A percentile compares a stretch with the other conserved stretches of the same genome.
Evolutionary conservation across 2,888 invertebrate species (phyloP).

Genomic region (Drosophila fulvimacula): DNA sequence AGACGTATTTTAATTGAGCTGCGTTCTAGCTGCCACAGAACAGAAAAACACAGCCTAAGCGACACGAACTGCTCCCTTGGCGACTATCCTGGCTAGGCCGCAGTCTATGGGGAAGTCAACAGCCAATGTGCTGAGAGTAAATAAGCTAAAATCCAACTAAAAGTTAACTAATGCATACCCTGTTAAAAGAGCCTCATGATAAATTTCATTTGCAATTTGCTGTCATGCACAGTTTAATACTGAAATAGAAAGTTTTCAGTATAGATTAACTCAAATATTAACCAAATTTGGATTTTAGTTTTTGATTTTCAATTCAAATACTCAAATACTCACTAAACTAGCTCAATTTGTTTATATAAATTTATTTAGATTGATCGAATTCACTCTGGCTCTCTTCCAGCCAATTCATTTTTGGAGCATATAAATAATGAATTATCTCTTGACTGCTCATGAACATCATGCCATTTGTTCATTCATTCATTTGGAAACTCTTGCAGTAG

Average conservation of each 20-base stretch:
- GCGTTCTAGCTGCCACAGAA: not conserved
- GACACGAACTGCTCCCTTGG: conserved; percentile 11
- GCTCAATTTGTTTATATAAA: too few species aligned
- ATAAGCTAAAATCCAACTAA: not conserved
- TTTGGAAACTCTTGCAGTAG: not conserved
- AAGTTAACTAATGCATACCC: conserved; percentile 3
- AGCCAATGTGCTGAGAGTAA: not conserved
- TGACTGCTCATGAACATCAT: not conserved
- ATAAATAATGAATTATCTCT: not conserved
- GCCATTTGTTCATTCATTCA: too few species aligned
- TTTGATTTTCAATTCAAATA: not conserved
- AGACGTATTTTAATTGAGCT: conserved; percentile 22
- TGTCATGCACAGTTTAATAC: too few species aligned
- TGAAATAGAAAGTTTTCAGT: too few species aligned
- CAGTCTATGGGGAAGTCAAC: conserved; percentile 48
- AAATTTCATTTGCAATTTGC: too few species aligned
- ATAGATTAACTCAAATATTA: too few species aligned
- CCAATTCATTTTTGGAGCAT: not conserved
- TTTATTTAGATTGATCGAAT: not conserved
- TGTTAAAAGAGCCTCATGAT: not conserved
- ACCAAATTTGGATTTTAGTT: not conserved
- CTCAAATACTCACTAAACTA: too few species aligned
- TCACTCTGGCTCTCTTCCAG: not conserved
- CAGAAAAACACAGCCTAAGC: not conserved
- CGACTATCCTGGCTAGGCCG: not conserved